A percentile compares a stretch with the other conserved stretches of the same genome.
These are phyloP conservation scores for Echeneis naucrates DNA, from an alignment of 2,797 vertebrate genomes.

Conservation along the genomic window DNA sequence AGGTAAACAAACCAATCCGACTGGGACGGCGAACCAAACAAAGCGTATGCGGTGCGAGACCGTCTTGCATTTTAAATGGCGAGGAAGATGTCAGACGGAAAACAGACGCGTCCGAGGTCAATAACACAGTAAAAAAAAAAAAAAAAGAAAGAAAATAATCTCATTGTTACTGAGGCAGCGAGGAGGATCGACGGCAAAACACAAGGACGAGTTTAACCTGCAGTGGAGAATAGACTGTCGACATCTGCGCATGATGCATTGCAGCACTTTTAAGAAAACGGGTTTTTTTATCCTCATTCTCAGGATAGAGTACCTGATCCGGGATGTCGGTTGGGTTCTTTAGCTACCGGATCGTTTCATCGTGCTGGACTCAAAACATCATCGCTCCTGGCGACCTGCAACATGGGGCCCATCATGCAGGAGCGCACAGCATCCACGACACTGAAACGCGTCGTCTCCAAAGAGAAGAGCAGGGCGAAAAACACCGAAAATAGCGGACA, in stretches of 20 bases:
- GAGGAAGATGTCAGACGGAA: slow-evolving; percentile 47
- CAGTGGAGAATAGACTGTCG: slow-evolving; percentile 45
- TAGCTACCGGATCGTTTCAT: slow-evolving; percentile 65
- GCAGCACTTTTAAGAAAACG: slow-evolving; percentile 76
- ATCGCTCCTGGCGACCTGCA: slow-evolving; percentile 62
- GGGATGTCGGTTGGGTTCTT: slow-evolving; percentile 75
- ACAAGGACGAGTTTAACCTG: slow-evolving; percentile 50
- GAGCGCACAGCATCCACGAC: slow-evolving; percentile 82
- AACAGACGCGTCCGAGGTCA: slow-evolving; percentile 26
- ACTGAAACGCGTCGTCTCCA: slow-evolving; percentile 82
- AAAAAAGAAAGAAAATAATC: background rate
- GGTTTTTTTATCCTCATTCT: slow-evolving; percentile 64
- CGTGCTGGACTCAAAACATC: slow-evolving; percentile 51
- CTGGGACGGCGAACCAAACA: slow-evolving; percentile 64
- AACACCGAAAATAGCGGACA: slow-evolving; percentile 80
- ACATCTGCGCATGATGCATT: slow-evolving; percentile 79
- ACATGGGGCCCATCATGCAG: slow-evolving; percentile 88
- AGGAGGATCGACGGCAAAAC: slow-evolving; percentile 21
- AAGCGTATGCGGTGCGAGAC: slow-evolving; percentile 59
- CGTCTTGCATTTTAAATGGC: slow-evolving; percentile 60
- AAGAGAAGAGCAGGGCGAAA: slow-evolving; percentile 84
- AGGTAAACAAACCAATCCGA: slow-evolving; percentile 86
- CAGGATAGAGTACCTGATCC: slow-evolving; percentile 62
- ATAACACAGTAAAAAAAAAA: slow-evolving; percentile 8
- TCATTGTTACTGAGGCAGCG: background rate